These are phyloP conservation scores for Apoderus coryli DNA, from an alignment of 2,888 invertebrate species.

Conservation along the genomic window DNA sequence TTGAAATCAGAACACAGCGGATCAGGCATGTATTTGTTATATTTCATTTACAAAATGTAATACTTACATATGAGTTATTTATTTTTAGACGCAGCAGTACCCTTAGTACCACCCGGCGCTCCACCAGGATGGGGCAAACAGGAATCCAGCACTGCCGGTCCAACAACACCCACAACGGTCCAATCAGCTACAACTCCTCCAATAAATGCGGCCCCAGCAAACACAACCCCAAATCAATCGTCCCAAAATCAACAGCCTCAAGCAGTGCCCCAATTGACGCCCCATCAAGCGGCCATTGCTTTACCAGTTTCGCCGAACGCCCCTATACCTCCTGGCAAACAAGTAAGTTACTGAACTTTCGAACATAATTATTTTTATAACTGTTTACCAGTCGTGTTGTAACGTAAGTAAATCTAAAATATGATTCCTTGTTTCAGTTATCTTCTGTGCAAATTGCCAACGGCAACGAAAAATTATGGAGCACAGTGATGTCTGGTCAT, in stretches of 20 bases:
- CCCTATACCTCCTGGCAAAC: conserved; percentile 25
- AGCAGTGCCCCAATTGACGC: conserved; percentile 22
- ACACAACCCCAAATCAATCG: conserved; percentile 16
- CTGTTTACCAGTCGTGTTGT: too few species aligned
- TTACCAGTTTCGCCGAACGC: conserved; percentile 28
- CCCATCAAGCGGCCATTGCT: conserved; percentile 30
- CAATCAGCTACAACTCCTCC: conserved; percentile 18
- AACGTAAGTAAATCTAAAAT: too few species aligned
- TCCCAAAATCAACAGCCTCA: conserved; percentile 13
- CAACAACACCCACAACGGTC: conserved; percentile 21
- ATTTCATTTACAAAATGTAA: too few species aligned
- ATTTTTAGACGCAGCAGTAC: conserved; percentile 64
- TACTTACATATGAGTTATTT: too few species aligned
- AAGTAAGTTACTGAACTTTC: too few species aligned
- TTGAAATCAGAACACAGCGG: conserved; percentile 88
- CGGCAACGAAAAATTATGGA: conserved; percentile 34
- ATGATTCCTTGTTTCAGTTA: too few species aligned
- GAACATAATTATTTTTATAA: too few species aligned
- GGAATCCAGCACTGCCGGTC: conserved; percentile 31
- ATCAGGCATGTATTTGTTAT: too few species aligned
- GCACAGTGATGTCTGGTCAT: conserved; percentile 31
- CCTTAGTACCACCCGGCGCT: conserved; percentile 66
- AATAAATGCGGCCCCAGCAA: conserved; percentile 14
- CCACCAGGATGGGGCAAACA: conserved; percentile 60
- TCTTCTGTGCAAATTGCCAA: too few species aligned